Percentiles rank a stretch among this genome's conserved stretches.
Conservation (phyloP, 2,797 vertebrate species). For the Alosa sapidissima region DNA sequence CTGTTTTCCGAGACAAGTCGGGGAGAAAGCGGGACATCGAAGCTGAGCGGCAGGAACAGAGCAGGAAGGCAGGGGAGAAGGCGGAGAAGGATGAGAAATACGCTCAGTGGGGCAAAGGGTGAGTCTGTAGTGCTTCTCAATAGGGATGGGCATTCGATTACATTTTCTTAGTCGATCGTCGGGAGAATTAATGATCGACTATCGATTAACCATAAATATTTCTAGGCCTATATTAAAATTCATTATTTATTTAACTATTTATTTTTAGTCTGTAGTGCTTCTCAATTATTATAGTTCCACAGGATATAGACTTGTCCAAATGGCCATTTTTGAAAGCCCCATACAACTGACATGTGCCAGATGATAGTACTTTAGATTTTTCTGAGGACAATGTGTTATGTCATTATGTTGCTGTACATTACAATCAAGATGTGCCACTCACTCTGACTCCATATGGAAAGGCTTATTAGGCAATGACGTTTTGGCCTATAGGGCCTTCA, state of each 20-base stretch:
- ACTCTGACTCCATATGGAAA: too few relatives aligned
- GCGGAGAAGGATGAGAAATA: conserved; percentile 86
- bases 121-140: conserved; percentile 37
- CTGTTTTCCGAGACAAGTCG: conserved; percentile 88
- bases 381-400: too few relatives aligned
- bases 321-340: neutral
- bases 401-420: neutral
- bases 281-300: neutral
- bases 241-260: too few relatives aligned
- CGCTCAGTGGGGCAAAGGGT: conserved; percentile 95
- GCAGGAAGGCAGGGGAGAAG: conserved; percentile 77
- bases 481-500: too few relatives aligned
- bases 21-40: conserved; percentile 87
- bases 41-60: conserved; percentile 81
- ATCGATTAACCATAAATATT: too few relatives aligned
- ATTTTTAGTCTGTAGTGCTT: conserved; percentile 34
- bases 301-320: neutral
- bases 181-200: too few relatives aligned
- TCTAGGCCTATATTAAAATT: too few relatives aligned
- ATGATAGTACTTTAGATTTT: too few relatives aligned
- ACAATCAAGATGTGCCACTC: too few relatives aligned
- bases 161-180: too few relatives aligned
- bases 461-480: too few relatives aligned
- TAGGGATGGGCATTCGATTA: neutral
- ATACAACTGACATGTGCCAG: too few relatives aligned